Evolutionary conservation across 2,113 vertebrate species (phyloP).

Genomic region (Ictalurus furcatus): DNA sequence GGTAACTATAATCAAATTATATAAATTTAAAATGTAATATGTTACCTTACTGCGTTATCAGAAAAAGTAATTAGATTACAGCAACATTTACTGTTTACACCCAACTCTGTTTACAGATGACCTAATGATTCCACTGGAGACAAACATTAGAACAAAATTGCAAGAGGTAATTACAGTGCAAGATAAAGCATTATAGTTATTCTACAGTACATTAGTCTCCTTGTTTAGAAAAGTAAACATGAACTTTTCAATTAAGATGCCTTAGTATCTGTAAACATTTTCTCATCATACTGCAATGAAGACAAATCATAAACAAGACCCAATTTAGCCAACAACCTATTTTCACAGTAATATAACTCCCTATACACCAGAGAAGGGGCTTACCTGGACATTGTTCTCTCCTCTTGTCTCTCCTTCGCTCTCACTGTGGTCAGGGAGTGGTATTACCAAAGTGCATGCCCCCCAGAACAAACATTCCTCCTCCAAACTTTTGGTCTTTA

Average conservation of each 20-base stretch:
- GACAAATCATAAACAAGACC: not conserved
- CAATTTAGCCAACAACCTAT: not conserved
- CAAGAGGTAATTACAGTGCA: not conserved
- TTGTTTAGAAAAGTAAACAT: not conserved
- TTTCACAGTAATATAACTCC: not conserved
- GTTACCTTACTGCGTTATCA: no score
- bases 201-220: not conserved
- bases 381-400: slow-evolving; percentile 61
- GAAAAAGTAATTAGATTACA: no score
- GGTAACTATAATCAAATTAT: no score
- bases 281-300: not conserved
- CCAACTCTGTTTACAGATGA: not conserved
- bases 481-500: slow-evolving; percentile 84
- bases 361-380: not conserved
- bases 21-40: no score
- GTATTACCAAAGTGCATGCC: slow-evolving; percentile 86
- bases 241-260: not conserved
- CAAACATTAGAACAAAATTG: not conserved
- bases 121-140: not conserved
- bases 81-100: no score
- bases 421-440: slow-evolving; percentile 65
- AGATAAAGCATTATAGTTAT: not conserved
- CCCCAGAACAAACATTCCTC: slow-evolving; percentile 80
- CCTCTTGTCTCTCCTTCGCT: slow-evolving; percentile 40
- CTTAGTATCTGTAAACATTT: not conserved